phyloP scores from a whole-genome alignment of 2,113 vertebrate genomes.

The Alosa alosa region DNA sequence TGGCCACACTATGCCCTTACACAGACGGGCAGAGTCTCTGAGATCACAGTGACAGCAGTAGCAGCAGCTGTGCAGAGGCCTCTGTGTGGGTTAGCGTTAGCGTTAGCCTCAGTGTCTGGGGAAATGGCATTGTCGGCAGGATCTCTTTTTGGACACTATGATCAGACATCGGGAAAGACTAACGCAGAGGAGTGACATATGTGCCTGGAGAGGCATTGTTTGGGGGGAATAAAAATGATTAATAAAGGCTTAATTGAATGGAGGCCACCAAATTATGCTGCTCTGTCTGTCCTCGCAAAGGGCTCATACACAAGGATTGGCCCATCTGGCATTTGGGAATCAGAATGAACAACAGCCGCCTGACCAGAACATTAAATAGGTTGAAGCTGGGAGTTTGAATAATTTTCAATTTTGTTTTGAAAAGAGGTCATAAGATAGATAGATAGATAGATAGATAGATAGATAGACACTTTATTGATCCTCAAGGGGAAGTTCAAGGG shows the following conservation, averaged over 20 bases:
- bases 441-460: too few relatives aligned
- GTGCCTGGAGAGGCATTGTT: not conserved
- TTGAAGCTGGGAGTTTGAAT: not conserved
- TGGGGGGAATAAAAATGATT: constrained; percentile 5
- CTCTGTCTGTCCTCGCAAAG: not conserved
- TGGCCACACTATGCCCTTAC: not conserved
- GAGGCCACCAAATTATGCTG: not conserved
- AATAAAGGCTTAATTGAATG: constrained; percentile 6
- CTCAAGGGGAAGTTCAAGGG: too few relatives aligned
- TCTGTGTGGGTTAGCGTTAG: not conserved
- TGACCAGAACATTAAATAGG: not conserved
- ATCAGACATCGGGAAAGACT: not conserved
- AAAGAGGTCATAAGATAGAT: not conserved
- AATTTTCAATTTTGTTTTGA: not conserved
- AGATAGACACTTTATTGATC: too few relatives aligned
- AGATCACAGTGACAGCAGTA: not conserved
- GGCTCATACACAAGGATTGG: constrained; percentile 5
- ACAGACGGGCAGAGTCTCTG: not conserved
- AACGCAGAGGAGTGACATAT: not conserved
- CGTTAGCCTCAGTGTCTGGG: not conserved
- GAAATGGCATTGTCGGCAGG: not conserved
- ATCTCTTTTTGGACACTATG: not conserved
- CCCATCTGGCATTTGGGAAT: constrained; percentile 19
- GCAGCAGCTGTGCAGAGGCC: not conserved
- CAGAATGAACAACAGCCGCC: not conserved